Evolutionary conservation across 1,140 invertebrate species (phyloP).

Genomic region (Zophobas morio): DNA sequence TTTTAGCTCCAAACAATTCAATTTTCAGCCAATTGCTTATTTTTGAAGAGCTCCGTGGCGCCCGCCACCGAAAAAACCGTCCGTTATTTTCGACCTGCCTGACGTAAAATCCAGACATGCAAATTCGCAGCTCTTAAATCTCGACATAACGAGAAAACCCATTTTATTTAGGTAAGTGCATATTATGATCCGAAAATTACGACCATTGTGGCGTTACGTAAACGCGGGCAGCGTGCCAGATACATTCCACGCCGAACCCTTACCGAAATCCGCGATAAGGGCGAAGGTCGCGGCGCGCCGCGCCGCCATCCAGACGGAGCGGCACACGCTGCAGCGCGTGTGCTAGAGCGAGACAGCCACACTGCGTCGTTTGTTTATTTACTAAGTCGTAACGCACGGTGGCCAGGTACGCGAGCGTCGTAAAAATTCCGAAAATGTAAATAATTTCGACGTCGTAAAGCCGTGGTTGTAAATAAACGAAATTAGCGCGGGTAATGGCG

Average conservation of each 20-base stretch:
- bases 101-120: slow-evolving; percentile 14
- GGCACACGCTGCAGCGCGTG: too few species aligned
- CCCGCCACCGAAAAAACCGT: slow-evolving; percentile 13
- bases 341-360: too few species aligned
- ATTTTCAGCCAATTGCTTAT: slow-evolving; percentile 19
- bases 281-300: too few species aligned
- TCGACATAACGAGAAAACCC: slow-evolving; percentile 1
- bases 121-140: slow-evolving; percentile 6
- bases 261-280: not conserved
- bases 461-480: not conserved
- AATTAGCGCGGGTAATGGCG: not conserved
- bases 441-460: too few species aligned
- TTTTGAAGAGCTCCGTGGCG: slow-evolving; percentile 24
- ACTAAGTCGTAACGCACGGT: too few species aligned
- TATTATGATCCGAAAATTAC: slow-evolving; percentile 32
- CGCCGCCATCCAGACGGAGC: too few species aligned
- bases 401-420: not conserved
- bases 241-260: not conserved
- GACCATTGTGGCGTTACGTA: slow-evolving; percentile 27
- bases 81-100: slow-evolving; percentile 15
- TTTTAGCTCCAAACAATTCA: not conserved
- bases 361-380: too few species aligned
- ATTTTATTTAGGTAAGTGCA: slow-evolving; percentile 31
- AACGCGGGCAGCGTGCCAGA: slow-evolving; percentile 6
- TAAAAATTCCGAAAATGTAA: too few species aligned